phyloP scores from a whole-genome alignment of 2,797 vertebrate species.

The Linurgus olivaceus region DNA sequence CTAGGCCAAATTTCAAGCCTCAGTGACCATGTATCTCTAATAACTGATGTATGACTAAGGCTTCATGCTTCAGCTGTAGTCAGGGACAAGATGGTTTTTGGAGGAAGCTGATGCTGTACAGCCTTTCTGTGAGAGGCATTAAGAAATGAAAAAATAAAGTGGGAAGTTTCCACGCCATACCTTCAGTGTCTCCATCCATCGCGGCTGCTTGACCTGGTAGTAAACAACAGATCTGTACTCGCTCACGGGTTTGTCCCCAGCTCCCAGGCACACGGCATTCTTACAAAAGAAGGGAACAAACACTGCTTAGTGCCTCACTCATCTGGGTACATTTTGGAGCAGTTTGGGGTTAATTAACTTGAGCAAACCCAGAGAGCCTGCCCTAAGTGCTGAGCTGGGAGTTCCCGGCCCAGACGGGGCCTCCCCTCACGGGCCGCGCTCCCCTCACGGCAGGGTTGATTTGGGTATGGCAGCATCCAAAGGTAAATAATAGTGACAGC shows the following conservation, averaged over 20 bases:
- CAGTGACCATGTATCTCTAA: not conserved
- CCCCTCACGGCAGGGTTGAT: rapidly evolving
- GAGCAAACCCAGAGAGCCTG: not conserved
- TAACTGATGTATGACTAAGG: not conserved
- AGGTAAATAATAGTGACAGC: not conserved
- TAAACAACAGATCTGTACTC: not conserved
- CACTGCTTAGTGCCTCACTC: rapidly evolving
- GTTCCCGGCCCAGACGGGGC: rapidly evolving
- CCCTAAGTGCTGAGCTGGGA: rapidly evolving
- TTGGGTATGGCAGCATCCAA: rapidly evolving
- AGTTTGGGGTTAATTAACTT: not conserved
- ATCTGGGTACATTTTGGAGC: too few species aligned
- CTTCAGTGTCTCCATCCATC: not conserved
- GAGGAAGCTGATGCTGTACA: not conserved
- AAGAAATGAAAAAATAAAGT: not conserved
- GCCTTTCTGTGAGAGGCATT: not conserved
- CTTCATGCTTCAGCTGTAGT: not conserved
- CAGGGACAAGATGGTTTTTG: not conserved
- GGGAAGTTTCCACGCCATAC: rapidly evolving
- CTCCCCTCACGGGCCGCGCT: rapidly evolving
- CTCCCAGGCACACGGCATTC: not conserved
- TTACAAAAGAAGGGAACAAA: not conserved
- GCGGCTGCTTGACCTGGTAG: not conserved
- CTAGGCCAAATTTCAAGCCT: not conserved
- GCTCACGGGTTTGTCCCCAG: not conserved